phyloP scores from a whole-genome alignment of 2,888 invertebrate genomes.

The Eupithecia centaureata region DNA sequence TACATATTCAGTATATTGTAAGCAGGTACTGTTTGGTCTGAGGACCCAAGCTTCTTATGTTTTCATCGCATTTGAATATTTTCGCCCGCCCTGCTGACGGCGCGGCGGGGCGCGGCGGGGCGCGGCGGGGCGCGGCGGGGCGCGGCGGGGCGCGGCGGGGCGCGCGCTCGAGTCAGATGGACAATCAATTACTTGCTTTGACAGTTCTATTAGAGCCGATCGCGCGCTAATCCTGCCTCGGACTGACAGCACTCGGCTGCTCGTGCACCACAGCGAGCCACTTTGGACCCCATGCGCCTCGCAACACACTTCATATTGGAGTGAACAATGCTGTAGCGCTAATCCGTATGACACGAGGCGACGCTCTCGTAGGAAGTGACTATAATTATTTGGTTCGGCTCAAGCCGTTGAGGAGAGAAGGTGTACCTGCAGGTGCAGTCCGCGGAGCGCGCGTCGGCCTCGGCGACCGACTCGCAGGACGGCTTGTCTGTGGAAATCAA shows the following conservation, averaged over 20 bases:
- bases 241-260: constrained; percentile 37
- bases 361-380: constrained; percentile 26
- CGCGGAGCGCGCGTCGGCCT: too few relatives aligned
- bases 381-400: constrained; percentile 15
- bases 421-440: neutral
- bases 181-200: constrained; percentile 47
- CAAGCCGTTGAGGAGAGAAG: neutral
- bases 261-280: neutral
- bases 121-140: too few relatives aligned
- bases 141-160: neutral
- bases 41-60: too few relatives aligned
- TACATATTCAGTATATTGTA: too few relatives aligned
- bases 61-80: too few relatives aligned
- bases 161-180: constrained; percentile 16
- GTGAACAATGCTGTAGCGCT: constrained; percentile 2
- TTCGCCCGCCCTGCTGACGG: too few relatives aligned
- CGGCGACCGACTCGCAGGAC: too few relatives aligned
- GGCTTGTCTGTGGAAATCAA: neutral
- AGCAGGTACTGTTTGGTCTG: too few relatives aligned
- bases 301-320: neutral
- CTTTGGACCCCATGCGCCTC: neutral
- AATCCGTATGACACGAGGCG: constrained; percentile 27
- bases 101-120: too few relatives aligned
- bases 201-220: constrained; percentile 44
- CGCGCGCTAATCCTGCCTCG: constrained; percentile 41